Evolutionary conservation across 64 coral and sea anemone genomes (phyloP), one percentile per base, ranked within the genome.

Genomic region (Pocillopora verrucosa): DNA sequence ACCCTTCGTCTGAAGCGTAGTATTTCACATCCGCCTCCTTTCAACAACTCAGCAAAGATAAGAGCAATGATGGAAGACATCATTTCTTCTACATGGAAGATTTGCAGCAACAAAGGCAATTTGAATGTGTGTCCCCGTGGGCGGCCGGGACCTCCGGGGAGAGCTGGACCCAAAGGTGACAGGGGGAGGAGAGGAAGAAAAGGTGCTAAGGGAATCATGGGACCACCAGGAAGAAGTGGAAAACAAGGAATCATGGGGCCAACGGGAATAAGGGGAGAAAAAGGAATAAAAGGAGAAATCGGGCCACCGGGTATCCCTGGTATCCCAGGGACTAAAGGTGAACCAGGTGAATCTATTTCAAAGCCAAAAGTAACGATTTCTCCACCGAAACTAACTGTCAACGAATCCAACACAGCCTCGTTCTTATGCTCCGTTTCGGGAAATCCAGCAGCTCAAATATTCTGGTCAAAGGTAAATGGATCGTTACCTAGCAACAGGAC

Each of bases 191-290:
- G 1, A 51, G 73, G 73, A 26, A 70, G 64, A 24, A 84, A 70
- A 87, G 84, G 84, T 16, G 60, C 72, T 6, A 69, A 16, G 58
- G 86, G 86, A 57, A 10, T 76, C 1, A 60, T 64, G 74, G 86
- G 86, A 74, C 56, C 30, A 16, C 86, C 72, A 13, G 86, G 86
- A 15, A 60, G 12, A 76, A 60, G 70, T 61, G 86, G 86, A 36
- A 74, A 74, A 24, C 69, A 76, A 87, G 86, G 86, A 61, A 75
- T 65, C 76, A 76, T 87, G 56, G 86, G 86, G 36, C 86, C 86
- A 64, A 70, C 69, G 17, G 86, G 86, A 60, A 74, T 76, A 60
- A 87, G 59, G n/a, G 86, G 86, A 60, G 70, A 74, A 60, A 76
- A 60, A 36, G 86, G 86, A 63, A 41, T 76, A 2, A 75, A 87